Evolutionary conservation across 2,888 invertebrate genomes (phyloP).

Genomic region (Phengaris arion): DNA sequence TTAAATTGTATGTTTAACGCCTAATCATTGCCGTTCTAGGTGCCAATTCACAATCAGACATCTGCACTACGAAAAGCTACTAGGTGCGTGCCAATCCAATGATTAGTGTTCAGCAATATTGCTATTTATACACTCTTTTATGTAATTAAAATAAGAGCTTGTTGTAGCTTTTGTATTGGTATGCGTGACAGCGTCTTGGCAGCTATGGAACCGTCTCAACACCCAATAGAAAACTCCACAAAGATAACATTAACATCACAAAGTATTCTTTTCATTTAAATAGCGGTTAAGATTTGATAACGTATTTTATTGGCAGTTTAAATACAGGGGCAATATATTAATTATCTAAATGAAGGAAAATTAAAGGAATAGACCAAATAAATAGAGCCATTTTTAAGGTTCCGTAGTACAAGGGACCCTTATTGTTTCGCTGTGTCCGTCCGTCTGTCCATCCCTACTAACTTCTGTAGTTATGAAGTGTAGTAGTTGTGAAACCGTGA

Average conservation of each 20-base stretch:
- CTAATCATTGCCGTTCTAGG: too few species aligned
- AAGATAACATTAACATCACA: not conserved
- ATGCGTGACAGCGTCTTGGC: not conserved
- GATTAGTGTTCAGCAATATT: not conserved
- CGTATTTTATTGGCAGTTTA: not conserved
- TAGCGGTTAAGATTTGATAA: not conserved
- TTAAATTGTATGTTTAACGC: too few species aligned
- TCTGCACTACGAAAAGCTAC: not conserved
- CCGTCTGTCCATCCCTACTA: too few species aligned
- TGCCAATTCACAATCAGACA: not conserved
- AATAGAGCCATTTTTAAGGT: too few species aligned
- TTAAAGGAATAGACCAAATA: too few species aligned
- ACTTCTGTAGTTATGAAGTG: too few species aligned
- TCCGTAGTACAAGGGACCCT: too few species aligned
- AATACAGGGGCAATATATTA: not conserved
- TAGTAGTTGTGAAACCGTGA: too few species aligned
- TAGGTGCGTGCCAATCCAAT: not conserved
- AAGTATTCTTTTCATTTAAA: not conserved
- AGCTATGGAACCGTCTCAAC: not conserved
- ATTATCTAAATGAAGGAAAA: too few species aligned
- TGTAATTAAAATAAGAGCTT: not conserved
- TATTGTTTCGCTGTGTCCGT: too few species aligned
- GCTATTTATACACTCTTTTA: not conserved
- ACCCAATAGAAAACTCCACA: not conserved
- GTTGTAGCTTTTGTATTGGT: not conserved